Conservation (phyloP, 1,140 invertebrate species). For the Ceratosolen solmsi region DNA sequence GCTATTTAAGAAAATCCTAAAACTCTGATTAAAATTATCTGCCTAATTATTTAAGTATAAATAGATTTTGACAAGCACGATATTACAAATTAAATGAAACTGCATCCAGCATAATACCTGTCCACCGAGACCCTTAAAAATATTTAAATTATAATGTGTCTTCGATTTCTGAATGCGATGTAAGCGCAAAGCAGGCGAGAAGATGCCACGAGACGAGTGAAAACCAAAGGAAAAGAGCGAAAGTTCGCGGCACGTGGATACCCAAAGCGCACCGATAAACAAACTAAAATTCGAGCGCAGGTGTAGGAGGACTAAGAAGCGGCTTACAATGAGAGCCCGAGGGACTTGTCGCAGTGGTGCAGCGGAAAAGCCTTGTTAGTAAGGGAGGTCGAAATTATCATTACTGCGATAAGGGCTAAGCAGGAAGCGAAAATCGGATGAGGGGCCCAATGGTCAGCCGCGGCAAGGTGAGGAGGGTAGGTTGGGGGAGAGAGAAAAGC, state of each 20-base stretch:
- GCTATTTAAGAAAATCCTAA: no score
- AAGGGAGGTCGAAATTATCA: conserved; percentile 32
- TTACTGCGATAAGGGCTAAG: conserved; percentile 23
- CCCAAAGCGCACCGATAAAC: conserved; percentile 17
- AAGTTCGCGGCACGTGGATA: background rate
- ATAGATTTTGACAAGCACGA: no score
- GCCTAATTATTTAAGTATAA: no score
- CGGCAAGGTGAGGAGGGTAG: background rate
- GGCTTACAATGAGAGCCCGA: background rate
- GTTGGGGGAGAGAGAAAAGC: background rate
- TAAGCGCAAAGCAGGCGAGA: background rate
- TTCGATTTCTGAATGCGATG: background rate
- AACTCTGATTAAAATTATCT: no score
- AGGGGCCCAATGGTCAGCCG: background rate
- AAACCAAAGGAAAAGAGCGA: conserved; percentile 13
- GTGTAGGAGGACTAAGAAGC: background rate
- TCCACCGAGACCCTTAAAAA: background rate
- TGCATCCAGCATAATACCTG: no score
- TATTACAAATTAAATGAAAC: no score
- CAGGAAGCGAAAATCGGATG: conserved; percentile 26
- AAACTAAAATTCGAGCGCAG: conserved; percentile 31
- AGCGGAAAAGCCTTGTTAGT: background rate
- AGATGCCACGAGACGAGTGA: background rate
- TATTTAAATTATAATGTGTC: background rate
- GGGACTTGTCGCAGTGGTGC: background rate